These are phyloP conservation scores for Tichodroma muraria DNA, from an alignment of 2,113 vertebrate species.

Conservation along the genomic window DNA sequence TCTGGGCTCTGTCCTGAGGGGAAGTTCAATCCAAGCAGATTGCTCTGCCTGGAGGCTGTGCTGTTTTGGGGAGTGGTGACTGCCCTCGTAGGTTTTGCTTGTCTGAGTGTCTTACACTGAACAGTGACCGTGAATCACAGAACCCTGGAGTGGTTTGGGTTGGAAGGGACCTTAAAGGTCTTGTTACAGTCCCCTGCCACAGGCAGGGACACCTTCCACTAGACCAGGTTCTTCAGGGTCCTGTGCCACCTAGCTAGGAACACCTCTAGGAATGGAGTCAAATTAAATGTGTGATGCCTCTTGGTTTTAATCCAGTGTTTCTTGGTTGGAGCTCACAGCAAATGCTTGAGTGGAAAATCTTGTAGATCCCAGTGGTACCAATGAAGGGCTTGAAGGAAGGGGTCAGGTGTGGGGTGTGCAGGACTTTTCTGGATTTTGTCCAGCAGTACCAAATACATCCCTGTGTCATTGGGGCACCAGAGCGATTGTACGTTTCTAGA, in stretches of 20 bases:
- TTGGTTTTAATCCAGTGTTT: neutral
- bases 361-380: too few species aligned
- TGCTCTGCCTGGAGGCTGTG: neutral
- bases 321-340: neutral
- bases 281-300: neutral
- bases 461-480: neutral
- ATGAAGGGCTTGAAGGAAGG: neutral
- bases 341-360: neutral
- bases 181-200: neutral
- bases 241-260: neutral
- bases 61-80: neutral
- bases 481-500: neutral
- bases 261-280: neutral
- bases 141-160: neutral
- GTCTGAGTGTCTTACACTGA: neutral
- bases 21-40: neutral
- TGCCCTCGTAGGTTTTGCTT: neutral
- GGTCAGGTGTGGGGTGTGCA: neutral
- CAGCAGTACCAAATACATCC: accelerated
- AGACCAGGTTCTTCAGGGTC: neutral
- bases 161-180: neutral
- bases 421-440: neutral
- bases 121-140: neutral
- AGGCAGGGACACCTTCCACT: neutral
- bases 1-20: neutral